These are phyloP conservation scores for Rotaria sp. DNA, from an alignment of 2,888 invertebrate species.

Conservation along the genomic window DNA sequence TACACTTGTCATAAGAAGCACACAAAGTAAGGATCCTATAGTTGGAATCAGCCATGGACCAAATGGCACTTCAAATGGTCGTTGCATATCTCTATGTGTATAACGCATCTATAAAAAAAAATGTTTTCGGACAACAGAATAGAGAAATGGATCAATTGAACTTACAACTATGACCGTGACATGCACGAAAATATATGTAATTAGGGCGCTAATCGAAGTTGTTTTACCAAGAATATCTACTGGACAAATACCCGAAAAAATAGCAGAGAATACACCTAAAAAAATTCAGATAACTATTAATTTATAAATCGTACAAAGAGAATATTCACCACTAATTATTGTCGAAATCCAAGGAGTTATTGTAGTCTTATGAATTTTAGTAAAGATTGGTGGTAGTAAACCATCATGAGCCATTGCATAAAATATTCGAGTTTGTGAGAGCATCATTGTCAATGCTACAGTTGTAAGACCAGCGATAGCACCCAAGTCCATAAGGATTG, in stretches of 20 bases:
- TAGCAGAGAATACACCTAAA: not conserved
- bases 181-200: not conserved
- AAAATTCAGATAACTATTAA: rapidly evolving
- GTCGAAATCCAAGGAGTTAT: not conserved
- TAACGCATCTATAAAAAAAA: not conserved
- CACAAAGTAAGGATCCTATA: not conserved
- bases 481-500: not conserved
- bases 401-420: constrained; percentile 32
- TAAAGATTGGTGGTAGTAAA: not conserved
- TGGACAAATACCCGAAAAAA: not conserved
- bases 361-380: not conserved
- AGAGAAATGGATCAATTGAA: not conserved
- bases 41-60: not conserved
- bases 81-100: not conserved
- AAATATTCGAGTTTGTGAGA: not conserved
- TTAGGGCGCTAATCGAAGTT: not conserved
- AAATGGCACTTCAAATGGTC: not conserved
- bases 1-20: not conserved
- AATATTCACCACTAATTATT: not conserved
- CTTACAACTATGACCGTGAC: not conserved
- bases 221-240: not conserved
- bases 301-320: not conserved
- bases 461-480: constrained; percentile 15
- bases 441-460: not conserved
- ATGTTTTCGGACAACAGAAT: not conserved